These are phyloP conservation scores for Pseudococcus longispinus DNA, from an alignment of 2,888 invertebrate species.

Conservation along the genomic window DNA sequence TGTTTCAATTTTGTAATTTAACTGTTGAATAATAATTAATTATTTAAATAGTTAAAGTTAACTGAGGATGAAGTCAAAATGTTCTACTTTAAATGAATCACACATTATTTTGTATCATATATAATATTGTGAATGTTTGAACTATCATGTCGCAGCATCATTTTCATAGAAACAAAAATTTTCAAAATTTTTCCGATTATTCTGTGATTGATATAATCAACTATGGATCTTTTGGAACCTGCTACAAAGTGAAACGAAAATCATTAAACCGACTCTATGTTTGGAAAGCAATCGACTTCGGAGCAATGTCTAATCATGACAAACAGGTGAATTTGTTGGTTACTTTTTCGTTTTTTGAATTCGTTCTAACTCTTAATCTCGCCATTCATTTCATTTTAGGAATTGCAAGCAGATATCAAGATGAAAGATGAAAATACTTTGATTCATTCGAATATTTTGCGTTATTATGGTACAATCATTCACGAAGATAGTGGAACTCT, in stretches of 20 bases:
- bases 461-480: slow-evolving; percentile 68
- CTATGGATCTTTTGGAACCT: slow-evolving; percentile 69
- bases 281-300: slow-evolving; percentile 71
- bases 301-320: slow-evolving; percentile 66
- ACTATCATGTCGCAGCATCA: background rate
- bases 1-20: no score
- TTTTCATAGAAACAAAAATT: background rate
- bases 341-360: no score
- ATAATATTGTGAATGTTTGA: no score
- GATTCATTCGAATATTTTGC: slow-evolving; percentile 68
- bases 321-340: slow-evolving; percentile 64
- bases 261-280: slow-evolving; percentile 67
- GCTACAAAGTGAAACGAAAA: slow-evolving; percentile 70
- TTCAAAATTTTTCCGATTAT: slow-evolving; percentile 63
- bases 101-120: no score
- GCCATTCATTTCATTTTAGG: slow-evolving; percentile 58
- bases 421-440: slow-evolving; percentile 65
- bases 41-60: no score
- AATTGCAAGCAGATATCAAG: slow-evolving; percentile 68
- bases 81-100: no score
- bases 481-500: slow-evolving; percentile 68
- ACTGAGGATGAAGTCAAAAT: no score
- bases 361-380: background rate
- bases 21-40: no score
- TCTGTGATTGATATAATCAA: slow-evolving; percentile 69